phyloP scores from a whole-genome alignment of 2,888 invertebrate species.

The Boloria selene region DNA sequence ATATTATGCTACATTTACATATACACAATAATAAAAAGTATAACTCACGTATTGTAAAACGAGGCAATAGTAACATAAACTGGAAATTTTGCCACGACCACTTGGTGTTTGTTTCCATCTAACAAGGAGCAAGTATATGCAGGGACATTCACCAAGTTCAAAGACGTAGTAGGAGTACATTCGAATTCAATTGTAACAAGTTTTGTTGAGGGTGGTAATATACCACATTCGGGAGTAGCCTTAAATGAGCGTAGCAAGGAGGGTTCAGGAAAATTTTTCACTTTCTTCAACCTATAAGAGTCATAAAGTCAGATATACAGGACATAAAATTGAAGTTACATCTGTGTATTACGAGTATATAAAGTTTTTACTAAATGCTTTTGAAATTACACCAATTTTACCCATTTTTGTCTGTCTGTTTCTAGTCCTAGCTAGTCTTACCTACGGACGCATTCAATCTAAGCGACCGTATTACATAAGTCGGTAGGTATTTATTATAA shows the following conservation, averaged over 20 bases:
- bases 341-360: too few species aligned
- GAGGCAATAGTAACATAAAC: constrained; percentile 71
- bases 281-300: constrained; percentile 64
- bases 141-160: constrained; percentile 69
- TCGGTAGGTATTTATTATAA: neutral
- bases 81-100: constrained; percentile 75
- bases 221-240: constrained; percentile 60
- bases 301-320: neutral
- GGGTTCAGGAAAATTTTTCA: constrained; percentile 73
- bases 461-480: too few species aligned
- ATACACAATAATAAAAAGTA: neutral
- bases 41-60: constrained; percentile 71
- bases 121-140: constrained; percentile 69
- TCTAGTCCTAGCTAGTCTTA: too few species aligned
- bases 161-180: constrained; percentile 69
- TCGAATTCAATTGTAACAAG: constrained; percentile 62
- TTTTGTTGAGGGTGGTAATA: constrained; percentile 59
- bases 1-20: neutral
- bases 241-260: constrained; percentile 64
- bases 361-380: too few species aligned
- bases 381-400: too few species aligned
- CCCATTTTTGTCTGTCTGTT: too few species aligned
- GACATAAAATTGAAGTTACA: too few species aligned
- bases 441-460: too few species aligned
- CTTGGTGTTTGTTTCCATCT: constrained; percentile 72